Evolutionary conservation across 1,140 invertebrate species (phyloP).

Genomic region (Listronotus oregonensis): DNA sequence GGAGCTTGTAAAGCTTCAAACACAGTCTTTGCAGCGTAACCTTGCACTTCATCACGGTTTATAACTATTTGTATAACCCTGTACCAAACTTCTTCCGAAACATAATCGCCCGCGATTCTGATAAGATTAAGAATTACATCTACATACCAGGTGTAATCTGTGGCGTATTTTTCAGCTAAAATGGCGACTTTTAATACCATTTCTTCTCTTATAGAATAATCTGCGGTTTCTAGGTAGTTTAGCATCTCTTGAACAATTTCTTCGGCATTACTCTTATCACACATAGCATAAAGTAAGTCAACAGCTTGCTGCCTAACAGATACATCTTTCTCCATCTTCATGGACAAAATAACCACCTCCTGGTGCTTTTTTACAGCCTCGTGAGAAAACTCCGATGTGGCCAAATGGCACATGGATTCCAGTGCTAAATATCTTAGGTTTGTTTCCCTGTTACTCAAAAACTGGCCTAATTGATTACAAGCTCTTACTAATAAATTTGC

Average conservation of each 20-base stretch:
- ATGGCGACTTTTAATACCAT: conserved; percentile 99
- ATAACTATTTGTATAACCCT: conserved; percentile 99
- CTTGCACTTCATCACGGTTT: conserved; percentile 98
- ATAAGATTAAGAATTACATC: conserved; percentile 99
- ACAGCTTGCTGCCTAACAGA: conserved; percentile 98
- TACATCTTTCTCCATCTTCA: conserved; percentile 99
- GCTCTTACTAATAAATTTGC: conserved; percentile 95
- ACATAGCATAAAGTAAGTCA: conserved; percentile 99
- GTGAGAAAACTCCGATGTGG: conserved; percentile 99
- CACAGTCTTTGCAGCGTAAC: conserved; percentile 99
- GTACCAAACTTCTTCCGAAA: conserved; percentile 98
- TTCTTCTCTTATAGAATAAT: conserved; percentile 99
- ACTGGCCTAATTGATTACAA: conserved; percentile 98
- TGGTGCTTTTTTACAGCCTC: conserved; percentile 99
- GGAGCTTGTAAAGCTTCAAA: conserved; percentile 98
- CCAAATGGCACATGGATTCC: conserved; percentile 99
- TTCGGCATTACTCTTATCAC: conserved; percentile 98
- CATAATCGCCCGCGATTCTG: conserved; percentile 99
- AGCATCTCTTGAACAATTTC: conserved; percentile 99
- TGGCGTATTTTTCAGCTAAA: conserved; percentile 98
- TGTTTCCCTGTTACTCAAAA: conserved; percentile 97
- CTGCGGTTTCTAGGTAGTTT: conserved; percentile 97
- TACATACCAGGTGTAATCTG: conserved; percentile 98
- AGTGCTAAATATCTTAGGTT: conserved; percentile 97
- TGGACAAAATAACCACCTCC: conserved; percentile 97